Conservation (phyloP, 2,797 vertebrate species). For the Scomberomorus guttatus region DNA sequence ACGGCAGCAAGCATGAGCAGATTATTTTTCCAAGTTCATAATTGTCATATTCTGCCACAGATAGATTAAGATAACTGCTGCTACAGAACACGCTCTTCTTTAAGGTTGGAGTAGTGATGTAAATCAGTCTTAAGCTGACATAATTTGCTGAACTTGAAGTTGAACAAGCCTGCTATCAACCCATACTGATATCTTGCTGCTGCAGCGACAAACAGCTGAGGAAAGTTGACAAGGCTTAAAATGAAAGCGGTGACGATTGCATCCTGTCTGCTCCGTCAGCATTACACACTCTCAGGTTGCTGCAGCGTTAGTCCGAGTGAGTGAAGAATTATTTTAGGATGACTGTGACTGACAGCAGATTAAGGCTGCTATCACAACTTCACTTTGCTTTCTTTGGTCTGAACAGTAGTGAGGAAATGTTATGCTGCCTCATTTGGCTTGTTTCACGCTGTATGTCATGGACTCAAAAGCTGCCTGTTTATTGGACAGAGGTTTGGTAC, state of each 20-base stretch:
- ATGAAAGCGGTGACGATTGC: background rate
- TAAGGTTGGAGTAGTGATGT: too few species aligned
- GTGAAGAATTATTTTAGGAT: background rate
- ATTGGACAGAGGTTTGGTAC: background rate
- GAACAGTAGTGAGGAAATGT: background rate
- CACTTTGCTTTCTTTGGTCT: background rate
- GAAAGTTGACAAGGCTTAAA: background rate
- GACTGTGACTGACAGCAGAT: background rate
- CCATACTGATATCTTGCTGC: background rate
- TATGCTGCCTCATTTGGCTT: background rate
- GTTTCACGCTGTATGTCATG: background rate
- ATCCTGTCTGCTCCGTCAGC: slow-evolving; percentile 13
- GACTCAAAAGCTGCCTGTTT: background rate
- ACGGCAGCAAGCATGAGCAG: too few species aligned
- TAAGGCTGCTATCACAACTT: background rate
- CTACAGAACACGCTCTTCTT: too few species aligned
- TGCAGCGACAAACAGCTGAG: background rate
- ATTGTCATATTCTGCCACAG: too few species aligned
- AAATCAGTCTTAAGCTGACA: too few species aligned
- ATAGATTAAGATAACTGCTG: too few species aligned
- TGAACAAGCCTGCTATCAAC: background rate
- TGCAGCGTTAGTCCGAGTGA: background rate
- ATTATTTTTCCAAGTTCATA: too few species aligned
- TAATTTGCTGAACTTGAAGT: background rate
- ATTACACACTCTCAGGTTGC: background rate